These are phyloP conservation scores for Esox niger DNA, from an alignment of 2,113 vertebrate species.

Conservation along the genomic window DNA sequence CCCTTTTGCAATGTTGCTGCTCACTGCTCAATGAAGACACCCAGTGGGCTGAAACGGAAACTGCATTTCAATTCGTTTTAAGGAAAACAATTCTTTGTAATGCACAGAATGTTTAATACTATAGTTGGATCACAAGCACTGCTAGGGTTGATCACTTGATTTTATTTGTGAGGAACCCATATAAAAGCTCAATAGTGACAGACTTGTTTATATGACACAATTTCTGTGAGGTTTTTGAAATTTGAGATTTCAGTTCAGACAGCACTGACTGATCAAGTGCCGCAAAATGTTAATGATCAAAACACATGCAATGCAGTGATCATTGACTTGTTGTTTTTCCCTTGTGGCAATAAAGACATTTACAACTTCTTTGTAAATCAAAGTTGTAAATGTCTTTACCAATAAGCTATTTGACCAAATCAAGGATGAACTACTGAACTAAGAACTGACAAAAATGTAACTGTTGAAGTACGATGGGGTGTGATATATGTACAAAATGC, in stretches of 20 bases:
- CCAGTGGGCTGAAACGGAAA: not conserved
- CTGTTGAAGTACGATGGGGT: no score
- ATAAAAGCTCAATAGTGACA: not conserved
- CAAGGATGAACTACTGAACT: not conserved
- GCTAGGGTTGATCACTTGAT: not conserved
- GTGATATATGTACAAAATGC: no score
- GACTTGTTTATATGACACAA: no score
- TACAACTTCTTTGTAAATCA: not conserved
- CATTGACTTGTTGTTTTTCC: not conserved
- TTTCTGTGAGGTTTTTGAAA: not conserved
- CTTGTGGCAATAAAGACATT: not conserved
- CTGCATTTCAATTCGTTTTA: not conserved
- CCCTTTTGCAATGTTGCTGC: no score
- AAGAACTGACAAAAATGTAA: no score
- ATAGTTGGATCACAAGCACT: slow-evolving; percentile 41
- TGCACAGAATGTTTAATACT: not conserved
- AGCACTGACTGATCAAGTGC: not conserved
- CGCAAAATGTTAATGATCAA: not conserved
- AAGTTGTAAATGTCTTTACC: not conserved
- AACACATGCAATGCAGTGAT: not conserved
- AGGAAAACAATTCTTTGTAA: not conserved
- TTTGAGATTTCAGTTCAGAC: not conserved
- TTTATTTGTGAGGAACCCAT: slow-evolving; percentile 12
- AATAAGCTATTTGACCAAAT: not conserved
- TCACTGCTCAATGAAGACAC: slow-evolving; percentile 6